These are phyloP conservation scores for Aporophyla nigra DNA, from an alignment of 2,888 invertebrate species.

Conservation along the genomic window DNA sequence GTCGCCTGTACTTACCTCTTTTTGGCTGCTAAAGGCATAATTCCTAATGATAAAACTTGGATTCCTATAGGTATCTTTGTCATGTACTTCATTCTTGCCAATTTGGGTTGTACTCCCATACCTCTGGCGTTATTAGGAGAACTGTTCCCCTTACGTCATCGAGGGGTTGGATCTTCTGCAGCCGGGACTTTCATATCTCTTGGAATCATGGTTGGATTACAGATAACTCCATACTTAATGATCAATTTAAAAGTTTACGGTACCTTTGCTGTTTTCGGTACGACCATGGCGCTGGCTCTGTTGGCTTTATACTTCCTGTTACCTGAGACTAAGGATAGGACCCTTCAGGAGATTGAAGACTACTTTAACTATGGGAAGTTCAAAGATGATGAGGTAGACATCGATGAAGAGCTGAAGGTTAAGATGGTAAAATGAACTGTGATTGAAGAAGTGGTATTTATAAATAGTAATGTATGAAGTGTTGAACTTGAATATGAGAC, in stretches of 20 bases:
- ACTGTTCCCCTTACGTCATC: slow-evolving; percentile 79
- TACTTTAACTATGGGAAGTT: slow-evolving; percentile 67
- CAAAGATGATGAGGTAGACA: slow-evolving; percentile 15
- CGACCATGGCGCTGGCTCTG: slow-evolving; percentile 59
- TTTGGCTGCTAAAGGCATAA: slow-evolving; percentile 65
- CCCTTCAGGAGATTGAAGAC: slow-evolving; percentile 75
- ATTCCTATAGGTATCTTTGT: slow-evolving; percentile 75
- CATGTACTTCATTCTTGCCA: slow-evolving; percentile 77
- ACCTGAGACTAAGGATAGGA: slow-evolving; percentile 76
- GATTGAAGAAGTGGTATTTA: not conserved
- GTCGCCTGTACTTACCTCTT: slow-evolving; percentile 74
- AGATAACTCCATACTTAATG: slow-evolving; percentile 75
- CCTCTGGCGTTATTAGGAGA: slow-evolving; percentile 81
- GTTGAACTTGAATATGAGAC: not conserved
- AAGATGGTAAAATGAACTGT: slow-evolving; percentile 48
- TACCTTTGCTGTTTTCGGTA: slow-evolving; percentile 68
- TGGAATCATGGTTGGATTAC: slow-evolving; percentile 71
- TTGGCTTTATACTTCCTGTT: slow-evolving; percentile 68
- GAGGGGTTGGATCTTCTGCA: slow-evolving; percentile 74
- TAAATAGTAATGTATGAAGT: slow-evolving; percentile 1
- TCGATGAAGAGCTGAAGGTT: slow-evolving; percentile 45
- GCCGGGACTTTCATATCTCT: slow-evolving; percentile 73
- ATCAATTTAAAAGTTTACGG: slow-evolving; percentile 69
- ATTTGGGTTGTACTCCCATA: slow-evolving; percentile 82
- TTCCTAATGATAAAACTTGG: slow-evolving; percentile 70